Conservation (phyloP, 2,113 vertebrate species). For the Raja brachyura region DNA sequence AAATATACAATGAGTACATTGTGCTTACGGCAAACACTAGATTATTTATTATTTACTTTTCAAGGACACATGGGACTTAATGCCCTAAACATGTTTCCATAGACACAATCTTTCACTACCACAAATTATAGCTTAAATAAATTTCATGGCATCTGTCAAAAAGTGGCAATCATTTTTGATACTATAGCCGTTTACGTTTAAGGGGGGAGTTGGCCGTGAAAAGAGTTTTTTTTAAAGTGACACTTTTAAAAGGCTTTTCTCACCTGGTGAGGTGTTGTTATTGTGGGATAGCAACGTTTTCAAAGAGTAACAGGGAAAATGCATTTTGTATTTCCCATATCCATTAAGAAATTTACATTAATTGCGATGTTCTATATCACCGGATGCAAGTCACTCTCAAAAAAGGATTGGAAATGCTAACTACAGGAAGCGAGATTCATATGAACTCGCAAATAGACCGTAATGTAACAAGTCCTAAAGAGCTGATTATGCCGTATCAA, state of each 20-base stretch:
- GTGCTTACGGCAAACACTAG: neutral
- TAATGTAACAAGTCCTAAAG: neutral
- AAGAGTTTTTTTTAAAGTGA: neutral
- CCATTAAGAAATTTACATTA: neutral
- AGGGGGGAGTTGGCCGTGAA: neutral
- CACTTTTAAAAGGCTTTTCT: neutral
- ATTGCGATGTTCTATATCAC: neutral
- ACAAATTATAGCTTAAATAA: conserved; percentile 20
- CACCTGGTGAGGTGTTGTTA: neutral
- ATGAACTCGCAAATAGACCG: neutral
- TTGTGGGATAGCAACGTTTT: neutral
- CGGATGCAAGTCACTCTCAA: neutral
- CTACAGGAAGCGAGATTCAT: neutral
- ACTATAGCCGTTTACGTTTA: neutral
- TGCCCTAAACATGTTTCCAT: neutral
- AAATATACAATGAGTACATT: neutral
- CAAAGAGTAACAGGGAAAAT: neutral
- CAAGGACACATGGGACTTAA: conserved; percentile 11
- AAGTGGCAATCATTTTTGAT: neutral
- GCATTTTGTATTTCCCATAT: neutral
- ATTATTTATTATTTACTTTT: conserved; percentile 31
- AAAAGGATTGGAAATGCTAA: neutral
- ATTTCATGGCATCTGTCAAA: neutral
- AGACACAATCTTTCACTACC: neutral
- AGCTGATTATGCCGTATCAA: neutral